Evolutionary conservation across 2,888 invertebrate genomes (phyloP).

Genomic region (Augiades crinisus): DNA sequence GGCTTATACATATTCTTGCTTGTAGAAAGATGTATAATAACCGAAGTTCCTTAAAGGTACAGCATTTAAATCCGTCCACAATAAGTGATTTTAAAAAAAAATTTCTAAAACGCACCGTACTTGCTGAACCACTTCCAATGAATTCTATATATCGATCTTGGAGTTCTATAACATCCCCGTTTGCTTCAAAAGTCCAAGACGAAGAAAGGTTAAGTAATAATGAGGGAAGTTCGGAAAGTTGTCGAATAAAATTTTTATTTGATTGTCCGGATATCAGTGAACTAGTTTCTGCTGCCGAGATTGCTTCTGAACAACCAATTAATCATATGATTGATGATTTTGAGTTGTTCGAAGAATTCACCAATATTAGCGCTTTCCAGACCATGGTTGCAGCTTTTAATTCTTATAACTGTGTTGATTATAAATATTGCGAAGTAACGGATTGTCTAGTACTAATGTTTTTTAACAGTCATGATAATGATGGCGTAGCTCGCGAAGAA

Average conservation of each 20-base stretch:
- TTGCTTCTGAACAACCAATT: conserved; percentile 51
- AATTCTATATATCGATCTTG: conserved; percentile 37
- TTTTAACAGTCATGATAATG: conserved; percentile 62
- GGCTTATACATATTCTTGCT: conserved; percentile 62
- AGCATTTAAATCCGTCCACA: conserved; percentile 45
- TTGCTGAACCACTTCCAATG: conserved; percentile 59
- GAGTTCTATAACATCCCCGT: conserved; percentile 42
- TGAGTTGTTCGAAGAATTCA: conserved; percentile 68
- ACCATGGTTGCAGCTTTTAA: conserved; percentile 58
- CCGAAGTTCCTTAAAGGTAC: conserved; percentile 61
- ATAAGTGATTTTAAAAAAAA: conserved; percentile 62
- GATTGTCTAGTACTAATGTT: conserved; percentile 68
- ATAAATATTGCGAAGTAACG: conserved; percentile 71
- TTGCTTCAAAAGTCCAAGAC: conserved; percentile 51
- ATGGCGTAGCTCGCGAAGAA: conserved; percentile 62
- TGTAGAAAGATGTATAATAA: conserved; percentile 67
- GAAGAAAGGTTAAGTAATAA: conserved; percentile 29
- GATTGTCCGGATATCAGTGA: conserved; percentile 71
- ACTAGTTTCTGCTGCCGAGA: conserved; percentile 65
- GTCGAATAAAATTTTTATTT: conserved; percentile 54
- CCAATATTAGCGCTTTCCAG: conserved; percentile 54
- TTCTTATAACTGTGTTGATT: conserved; percentile 67
- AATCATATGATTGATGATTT: conserved; percentile 63
- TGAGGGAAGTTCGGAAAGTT: conserved; percentile 33
- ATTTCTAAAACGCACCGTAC: conserved; percentile 63